Conservation (phyloP, 2,888 invertebrate species). For the Aradus depressus region DNA sequence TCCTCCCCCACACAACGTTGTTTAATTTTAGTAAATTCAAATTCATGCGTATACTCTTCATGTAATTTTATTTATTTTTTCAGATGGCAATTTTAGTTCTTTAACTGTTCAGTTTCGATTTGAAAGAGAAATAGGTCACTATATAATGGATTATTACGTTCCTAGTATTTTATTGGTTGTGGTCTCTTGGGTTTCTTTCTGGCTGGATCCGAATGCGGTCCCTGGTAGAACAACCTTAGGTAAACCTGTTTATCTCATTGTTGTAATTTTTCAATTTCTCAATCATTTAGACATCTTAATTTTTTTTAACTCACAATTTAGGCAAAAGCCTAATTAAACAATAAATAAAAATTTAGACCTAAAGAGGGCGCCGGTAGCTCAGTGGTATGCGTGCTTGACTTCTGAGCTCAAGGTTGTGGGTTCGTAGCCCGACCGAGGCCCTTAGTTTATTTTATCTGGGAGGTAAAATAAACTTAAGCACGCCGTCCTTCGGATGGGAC, state of each 20-base stretch:
- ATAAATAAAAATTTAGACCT: too few species aligned
- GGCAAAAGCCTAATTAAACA: too few species aligned
- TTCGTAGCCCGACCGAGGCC: too few species aligned
- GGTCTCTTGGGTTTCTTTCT: slow-evolving; percentile 82
- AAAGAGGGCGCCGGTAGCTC: too few species aligned
- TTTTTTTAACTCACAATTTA: too few species aligned
- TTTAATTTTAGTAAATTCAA: slow-evolving; percentile 5
- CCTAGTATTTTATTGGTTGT: slow-evolving; percentile 78
- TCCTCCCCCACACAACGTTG: too few species aligned
- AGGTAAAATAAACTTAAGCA: too few species aligned
- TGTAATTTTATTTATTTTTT: slow-evolving; percentile 34
- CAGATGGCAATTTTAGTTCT: slow-evolving; percentile 73
- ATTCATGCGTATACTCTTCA: background rate
- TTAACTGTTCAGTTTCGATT: slow-evolving; percentile 67
- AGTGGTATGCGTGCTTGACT: too few species aligned
- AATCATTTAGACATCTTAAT: background rate
- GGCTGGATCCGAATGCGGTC: slow-evolving; percentile 76
- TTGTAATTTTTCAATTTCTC: background rate
- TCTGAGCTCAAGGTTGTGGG: too few species aligned
- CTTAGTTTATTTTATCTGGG: too few species aligned
- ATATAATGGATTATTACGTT: slow-evolving; percentile 78
- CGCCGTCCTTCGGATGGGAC: too few species aligned
- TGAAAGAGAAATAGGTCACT: slow-evolving; percentile 71
- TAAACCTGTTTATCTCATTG: slow-evolving; percentile 33
- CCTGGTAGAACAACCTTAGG: slow-evolving; percentile 72